Evolutionary conservation across 2,797 vertebrate genomes (phyloP).

Genomic region (Synaphobranchus kaupii): DNA sequence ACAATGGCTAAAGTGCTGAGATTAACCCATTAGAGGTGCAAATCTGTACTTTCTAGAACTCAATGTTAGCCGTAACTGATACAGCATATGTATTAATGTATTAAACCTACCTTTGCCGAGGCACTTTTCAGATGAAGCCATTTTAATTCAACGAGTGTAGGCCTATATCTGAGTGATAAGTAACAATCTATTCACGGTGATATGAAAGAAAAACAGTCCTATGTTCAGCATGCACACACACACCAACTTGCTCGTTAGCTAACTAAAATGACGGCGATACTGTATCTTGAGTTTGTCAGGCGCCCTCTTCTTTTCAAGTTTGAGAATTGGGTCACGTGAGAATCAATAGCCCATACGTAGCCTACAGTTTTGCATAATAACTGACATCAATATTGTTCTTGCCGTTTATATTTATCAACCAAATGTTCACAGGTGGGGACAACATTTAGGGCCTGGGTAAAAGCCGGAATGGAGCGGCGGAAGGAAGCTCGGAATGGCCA

Average conservation of each 20-base stretch:
- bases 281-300: background rate
- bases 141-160: conserved; percentile 35
- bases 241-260: background rate
- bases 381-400: too few relatives aligned
- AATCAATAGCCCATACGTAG: too few relatives aligned
- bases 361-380: too few relatives aligned
- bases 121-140: conserved; percentile 59
- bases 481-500: too few relatives aligned
- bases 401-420: too few relatives aligned
- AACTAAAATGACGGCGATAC: background rate
- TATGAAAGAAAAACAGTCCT: background rate
- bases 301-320: background rate
- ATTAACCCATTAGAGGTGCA: background rate
- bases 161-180: too few relatives aligned
- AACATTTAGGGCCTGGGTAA: too few relatives aligned
- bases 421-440: too few relatives aligned
- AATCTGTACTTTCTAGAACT: background rate
- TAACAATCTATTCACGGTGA: background rate
- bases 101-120: conserved; percentile 64
- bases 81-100: background rate
- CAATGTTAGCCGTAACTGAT: background rate
- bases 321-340: background rate
- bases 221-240: background rate
- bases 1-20: background rate
- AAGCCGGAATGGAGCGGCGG: too few relatives aligned